Conservation (phyloP, 2,888 invertebrate genomes). For the Cantharis lateralis region DNA sequence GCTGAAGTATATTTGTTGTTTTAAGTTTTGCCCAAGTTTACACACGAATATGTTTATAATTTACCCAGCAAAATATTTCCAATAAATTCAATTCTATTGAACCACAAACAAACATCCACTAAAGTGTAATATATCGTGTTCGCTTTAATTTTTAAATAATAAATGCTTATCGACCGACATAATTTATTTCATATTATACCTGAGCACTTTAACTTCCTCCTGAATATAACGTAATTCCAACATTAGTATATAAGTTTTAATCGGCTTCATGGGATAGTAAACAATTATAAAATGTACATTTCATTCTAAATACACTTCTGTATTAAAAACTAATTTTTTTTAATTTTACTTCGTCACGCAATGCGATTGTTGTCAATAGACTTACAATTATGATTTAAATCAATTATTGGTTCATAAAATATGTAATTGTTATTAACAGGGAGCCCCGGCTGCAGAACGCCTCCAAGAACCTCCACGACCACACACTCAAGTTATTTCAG, state of each 20-base stretch:
- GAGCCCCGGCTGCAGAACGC: constrained; percentile 13
- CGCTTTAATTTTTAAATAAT: neutral
- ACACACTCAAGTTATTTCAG: constrained; percentile 51
- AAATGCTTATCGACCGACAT: neutral
- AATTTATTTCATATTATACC: neutral
- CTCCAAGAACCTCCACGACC: constrained; percentile 38
- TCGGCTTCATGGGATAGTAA: neutral
- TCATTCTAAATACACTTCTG: neutral
- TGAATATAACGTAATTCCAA: neutral
- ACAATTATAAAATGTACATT: neutral
- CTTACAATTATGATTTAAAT: neutral
- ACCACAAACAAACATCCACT: neutral
- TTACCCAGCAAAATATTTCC: neutral
- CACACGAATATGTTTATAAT: neutral
- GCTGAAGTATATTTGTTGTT: too few species aligned
- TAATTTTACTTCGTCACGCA: neutral
- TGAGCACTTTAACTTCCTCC: neutral
- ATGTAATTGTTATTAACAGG: neutral
- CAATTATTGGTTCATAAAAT: neutral
- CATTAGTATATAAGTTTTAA: neutral
- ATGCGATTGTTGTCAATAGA: neutral
- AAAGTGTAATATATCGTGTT: neutral
- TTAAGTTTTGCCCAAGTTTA: neutral
- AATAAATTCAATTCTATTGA: neutral
- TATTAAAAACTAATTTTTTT: neutral